Conservation (phyloP, 2,888 invertebrate genomes). For the Aquatica leii region DNA sequence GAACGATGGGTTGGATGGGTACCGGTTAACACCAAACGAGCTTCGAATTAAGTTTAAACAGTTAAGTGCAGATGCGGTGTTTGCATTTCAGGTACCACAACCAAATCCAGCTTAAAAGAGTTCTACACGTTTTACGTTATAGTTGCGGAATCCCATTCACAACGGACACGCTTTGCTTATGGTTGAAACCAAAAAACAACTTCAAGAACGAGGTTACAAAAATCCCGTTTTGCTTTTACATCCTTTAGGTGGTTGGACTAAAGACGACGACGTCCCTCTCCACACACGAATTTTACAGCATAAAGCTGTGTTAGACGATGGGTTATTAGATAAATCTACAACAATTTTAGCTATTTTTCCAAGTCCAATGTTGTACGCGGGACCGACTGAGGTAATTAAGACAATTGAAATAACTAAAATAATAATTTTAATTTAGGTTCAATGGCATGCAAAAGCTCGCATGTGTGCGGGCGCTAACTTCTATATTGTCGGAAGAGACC, state of each 20-base stretch:
- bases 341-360: slow-evolving; percentile 98
- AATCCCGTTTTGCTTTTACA: slow-evolving; percentile 95
- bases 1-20: slow-evolving; percentile 95
- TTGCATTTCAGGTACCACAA: slow-evolving; percentile 93
- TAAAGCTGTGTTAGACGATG: slow-evolving; percentile 88
- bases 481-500: slow-evolving; percentile 98
- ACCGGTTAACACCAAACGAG: slow-evolving; percentile 93
- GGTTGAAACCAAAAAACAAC: slow-evolving; percentile 88
- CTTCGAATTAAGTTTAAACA: slow-evolving; percentile 82
- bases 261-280: slow-evolving; percentile 97
- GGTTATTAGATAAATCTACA: slow-evolving; percentile 79
- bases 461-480: slow-evolving; percentile 98
- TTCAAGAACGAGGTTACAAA: slow-evolving; percentile 85
- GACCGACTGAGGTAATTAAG: slow-evolving; percentile 81
- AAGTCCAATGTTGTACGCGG: slow-evolving; percentile 99
- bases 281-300: slow-evolving; percentile 91
- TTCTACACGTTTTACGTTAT: background rate
- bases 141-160: slow-evolving; percentile 91
- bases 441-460: slow-evolving; percentile 93
- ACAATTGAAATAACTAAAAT: background rate
- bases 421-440: slow-evolving; percentile 63
- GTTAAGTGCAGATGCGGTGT: slow-evolving; percentile 93
- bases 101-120: too few relatives aligned
- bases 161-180: slow-evolving; percentile 98
- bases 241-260: slow-evolving; percentile 96